phyloP scores from a whole-genome alignment of 2,888 invertebrate species.

The Strigamia crassipes region DNA sequence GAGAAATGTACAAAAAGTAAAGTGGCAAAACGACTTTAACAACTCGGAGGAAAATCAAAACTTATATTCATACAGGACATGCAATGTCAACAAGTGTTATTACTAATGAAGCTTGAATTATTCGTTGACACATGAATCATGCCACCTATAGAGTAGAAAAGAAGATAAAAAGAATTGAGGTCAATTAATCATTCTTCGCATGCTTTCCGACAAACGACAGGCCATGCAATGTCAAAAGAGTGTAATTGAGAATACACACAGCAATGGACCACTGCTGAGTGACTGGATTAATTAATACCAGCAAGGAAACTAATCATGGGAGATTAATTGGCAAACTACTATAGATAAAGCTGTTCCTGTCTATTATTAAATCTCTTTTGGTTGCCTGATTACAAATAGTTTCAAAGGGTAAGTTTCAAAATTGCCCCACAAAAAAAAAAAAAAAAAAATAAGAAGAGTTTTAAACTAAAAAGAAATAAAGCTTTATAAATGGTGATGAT shows the following conservation, averaged over 20 bases:
- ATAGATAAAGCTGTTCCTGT: not conserved
- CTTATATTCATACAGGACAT: not conserved
- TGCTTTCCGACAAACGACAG: conserved; percentile 23
- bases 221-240: conserved; percentile 31
- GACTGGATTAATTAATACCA: conserved; percentile 47
- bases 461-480: conserved; percentile 4
- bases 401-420: not conserved
- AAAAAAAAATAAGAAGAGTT: not conserved
- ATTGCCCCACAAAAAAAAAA: not conserved
- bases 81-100: conserved; percentile 16
- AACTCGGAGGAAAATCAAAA: not conserved
- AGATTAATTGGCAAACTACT: conserved; percentile 25
- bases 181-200: conserved; percentile 39
- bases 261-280: conserved; percentile 39
- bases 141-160: not conserved
- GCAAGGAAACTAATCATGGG: conserved; percentile 43
- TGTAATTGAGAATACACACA: conserved; percentile 20
- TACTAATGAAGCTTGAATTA: conserved; percentile 31
- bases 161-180: conserved; percentile 35
- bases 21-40: not conserved
- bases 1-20: not conserved
- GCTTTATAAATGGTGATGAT: conserved; percentile 28
- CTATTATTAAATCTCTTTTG: not conserved
- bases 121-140: conserved; percentile 5
- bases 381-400: not conserved